Evolutionary conservation across 2,113 vertebrate species (phyloP).

Genomic region (Etheostoma spectabile): DNA sequence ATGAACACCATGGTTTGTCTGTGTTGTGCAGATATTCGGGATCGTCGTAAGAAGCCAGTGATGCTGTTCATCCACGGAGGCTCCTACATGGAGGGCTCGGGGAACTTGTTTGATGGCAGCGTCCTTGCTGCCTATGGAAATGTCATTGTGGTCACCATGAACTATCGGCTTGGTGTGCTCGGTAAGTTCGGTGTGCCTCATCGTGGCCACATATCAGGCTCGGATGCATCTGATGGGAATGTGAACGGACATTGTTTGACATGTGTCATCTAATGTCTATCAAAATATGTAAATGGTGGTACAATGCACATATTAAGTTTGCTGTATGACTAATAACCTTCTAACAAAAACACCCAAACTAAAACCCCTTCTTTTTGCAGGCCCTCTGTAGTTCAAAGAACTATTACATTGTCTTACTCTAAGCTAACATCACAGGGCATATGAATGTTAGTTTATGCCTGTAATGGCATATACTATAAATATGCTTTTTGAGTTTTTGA

Average conservation of each 20-base stretch:
- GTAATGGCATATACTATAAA: conserved; percentile 10
- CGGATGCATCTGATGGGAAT: background rate
- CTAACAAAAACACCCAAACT: background rate
- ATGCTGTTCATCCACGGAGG: conserved; percentile 95
- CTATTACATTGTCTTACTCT: background rate
- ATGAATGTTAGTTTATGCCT: background rate
- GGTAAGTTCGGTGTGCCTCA: conserved; percentile 81
- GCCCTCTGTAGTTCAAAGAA: background rate
- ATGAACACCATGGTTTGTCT: conserved; percentile 18
- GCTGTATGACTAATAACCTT: background rate
- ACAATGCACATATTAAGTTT: background rate
- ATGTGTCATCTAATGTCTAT: background rate
- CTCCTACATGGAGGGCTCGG: conserved; percentile 94
- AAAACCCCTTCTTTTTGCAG: background rate
- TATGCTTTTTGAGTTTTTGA: conserved; percentile 8
- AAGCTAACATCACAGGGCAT: background rate
- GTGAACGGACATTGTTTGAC: background rate
- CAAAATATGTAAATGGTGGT: background rate
- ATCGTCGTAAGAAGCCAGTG: conserved; percentile 92
- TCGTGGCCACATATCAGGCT: background rate
- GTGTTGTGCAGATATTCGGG: conserved; percentile 88
- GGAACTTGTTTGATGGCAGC: conserved; percentile 95
- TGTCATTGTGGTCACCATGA: conserved; percentile 94
- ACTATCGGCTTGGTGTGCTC: conserved; percentile 94
- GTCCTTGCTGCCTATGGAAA: conserved; percentile 92